Evolutionary conservation across 1,140 invertebrate genomes (phyloP).

Genomic region (Chelonus insularis): DNA sequence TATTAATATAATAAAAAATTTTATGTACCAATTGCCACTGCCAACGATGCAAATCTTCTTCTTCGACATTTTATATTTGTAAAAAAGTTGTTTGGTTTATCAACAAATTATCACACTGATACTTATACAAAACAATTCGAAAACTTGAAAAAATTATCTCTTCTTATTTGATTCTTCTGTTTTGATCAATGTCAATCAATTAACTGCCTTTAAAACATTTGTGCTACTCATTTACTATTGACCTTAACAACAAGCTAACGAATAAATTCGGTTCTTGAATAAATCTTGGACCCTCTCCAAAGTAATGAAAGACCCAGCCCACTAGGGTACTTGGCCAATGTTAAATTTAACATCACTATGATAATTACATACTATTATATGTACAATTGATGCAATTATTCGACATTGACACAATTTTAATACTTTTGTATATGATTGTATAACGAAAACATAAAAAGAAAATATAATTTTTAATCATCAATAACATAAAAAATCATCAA

Average conservation of each 20-base stretch:
- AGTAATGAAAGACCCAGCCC: not conserved
- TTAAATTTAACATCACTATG: conserved; percentile 49
- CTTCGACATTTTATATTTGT: conserved; percentile 45
- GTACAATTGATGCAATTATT: conserved; percentile 27
- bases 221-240: conserved; percentile 43
- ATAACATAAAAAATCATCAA: too few species aligned
- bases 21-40: conserved; percentile 71
- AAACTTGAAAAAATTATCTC: not conserved
- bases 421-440: not conserved
- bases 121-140: not conserved
- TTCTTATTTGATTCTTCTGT: conserved; percentile 5
- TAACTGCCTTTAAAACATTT: conserved; percentile 39
- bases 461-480: too few species aligned
- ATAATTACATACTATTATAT: conserved; percentile 38
- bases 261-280: conserved; percentile 43
- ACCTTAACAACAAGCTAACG: conserved; percentile 44
- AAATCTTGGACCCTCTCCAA: conserved; percentile 51
- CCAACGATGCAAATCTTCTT: conserved; percentile 68
- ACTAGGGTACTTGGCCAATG: conserved; percentile 9
- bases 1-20: too few species aligned
- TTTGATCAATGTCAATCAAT: conserved; percentile 31
- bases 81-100: conserved; percentile 3
- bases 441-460: not conserved
- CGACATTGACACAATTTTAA: conserved; percentile 13
- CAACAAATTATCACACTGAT: conserved; percentile 11